Evolutionary conservation across 2,888 invertebrate genomes (phyloP), one percentile per base, ranked within the genome.

Genomic region (Yponomeuta malinellus): DNA sequence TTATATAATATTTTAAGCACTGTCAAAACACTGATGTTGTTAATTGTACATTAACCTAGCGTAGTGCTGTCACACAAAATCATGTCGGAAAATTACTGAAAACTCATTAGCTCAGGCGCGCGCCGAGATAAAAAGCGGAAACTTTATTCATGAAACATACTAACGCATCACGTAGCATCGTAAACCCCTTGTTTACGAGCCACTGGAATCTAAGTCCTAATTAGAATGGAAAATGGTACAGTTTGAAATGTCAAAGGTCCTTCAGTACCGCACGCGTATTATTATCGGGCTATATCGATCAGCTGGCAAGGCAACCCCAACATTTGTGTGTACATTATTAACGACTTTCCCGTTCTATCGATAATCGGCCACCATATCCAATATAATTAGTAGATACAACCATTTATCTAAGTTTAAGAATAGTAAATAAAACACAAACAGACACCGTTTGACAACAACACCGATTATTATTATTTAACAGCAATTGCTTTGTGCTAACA

Each of bases 221-320:
- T 12, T 8, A 29, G 29, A 23, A 65, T 65, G 31, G 65, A 6
- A 65, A 33, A 31, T 10, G 31, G 65, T 65, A 65, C 65, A 65
- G 23, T 64, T 68, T 68, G 4, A 68, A 68, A 68, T 68, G 52
- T 68, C 68, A 52, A 52, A 68, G 48, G 68, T 8, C 52, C 68
- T 52, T 31, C 29, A 9, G 15, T 12, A 31, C 23, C 23, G 10
- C 48, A 52, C 33, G 10, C 68, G 68, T 29, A 31, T 52, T 43
- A 43, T 29, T 31, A 52, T n/a, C 68, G 31, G 68, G n/a, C 15
- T 65, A 64, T 71, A 71, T 71, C 71, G 71, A 71, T 71, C 71
- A 71, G 71, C 71, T 71, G 71, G 29, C 67, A 6, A 48, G 71
- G 12, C 48, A 10, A 48, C n/a, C 65, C 65, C 29, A 33, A 31